These are phyloP conservation scores for Pseudomyrmex cubaensis DNA, from an alignment of 1,140 invertebrate genomes.

Conservation along the genomic window DNA sequence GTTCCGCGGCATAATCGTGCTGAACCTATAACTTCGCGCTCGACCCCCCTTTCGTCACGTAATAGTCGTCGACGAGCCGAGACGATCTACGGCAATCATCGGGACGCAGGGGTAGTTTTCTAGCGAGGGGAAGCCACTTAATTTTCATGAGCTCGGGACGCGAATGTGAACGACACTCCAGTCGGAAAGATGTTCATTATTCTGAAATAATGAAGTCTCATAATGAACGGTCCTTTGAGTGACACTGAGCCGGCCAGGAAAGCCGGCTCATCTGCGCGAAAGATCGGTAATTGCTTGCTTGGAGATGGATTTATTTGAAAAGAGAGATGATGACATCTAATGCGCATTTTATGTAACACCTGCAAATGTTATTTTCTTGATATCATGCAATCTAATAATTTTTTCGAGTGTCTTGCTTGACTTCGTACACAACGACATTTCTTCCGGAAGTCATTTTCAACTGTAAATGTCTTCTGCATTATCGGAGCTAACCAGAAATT, in stretches of 20 bases:
- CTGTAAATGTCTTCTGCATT: conserved; percentile 8
- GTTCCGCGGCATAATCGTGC: conserved; percentile 64
- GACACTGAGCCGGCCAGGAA: background rate
- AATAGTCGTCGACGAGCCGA: conserved; percentile 59
- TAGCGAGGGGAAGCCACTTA: conserved; percentile 64
- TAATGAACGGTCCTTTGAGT: conserved; percentile 61
- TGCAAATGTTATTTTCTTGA: background rate
- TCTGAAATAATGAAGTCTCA: conserved; percentile 71
- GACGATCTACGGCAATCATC: conserved; percentile 48
- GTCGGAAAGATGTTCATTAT: conserved; percentile 55
- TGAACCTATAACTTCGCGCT: conserved; percentile 19
- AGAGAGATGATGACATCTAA: too few relatives aligned
- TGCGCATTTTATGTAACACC: too few relatives aligned
- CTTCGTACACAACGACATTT: background rate
- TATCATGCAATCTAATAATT: background rate
- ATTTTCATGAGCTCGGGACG: conserved; percentile 66
- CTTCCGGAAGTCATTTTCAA: background rate
- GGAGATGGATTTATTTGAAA: background rate
- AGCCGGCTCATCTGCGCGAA: background rate
- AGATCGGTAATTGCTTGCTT: background rate
- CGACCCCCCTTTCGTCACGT: conserved; percentile 51
- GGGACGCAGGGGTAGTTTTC: conserved; percentile 5
- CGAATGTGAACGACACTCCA: conserved; percentile 61
- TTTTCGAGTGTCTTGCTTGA: background rate
- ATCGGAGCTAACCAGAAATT: conserved; percentile 1